Evolutionary conservation across 2,888 invertebrate genomes (phyloP), one percentile per base, ranked within the genome.

Genomic region (Leptinotarsa tumamoca): DNA sequence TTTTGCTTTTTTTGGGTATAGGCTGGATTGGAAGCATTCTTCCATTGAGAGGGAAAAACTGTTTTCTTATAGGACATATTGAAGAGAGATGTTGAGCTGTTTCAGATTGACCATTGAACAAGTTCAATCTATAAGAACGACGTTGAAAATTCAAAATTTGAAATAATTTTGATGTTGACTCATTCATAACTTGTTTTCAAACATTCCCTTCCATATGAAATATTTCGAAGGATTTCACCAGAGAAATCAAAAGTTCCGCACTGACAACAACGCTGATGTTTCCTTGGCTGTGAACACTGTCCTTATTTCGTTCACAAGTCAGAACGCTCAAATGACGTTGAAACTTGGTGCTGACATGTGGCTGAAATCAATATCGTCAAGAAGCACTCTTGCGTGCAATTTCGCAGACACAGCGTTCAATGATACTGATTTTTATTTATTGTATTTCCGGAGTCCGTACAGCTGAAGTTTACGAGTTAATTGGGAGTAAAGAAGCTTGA

Each of bases 321-420:
- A n/a, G 18, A 56, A 56, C 10, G 10, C 4, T 23, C 58, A 23
- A 58, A 23, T 58, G 14, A 58, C 18, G 58, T 58, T 58, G 23
- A 58, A 58, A 23, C 15, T 23, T 4, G 4, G 23, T 23, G 23
- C 56, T 18, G 21, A 58, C 52, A 52, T 58, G 23, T 21, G n/a
- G 7, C 58, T 58, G 23, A 21, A 58, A 58, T 58, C 58, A 58
- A 58, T 58, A 58, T 58, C 13, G n/a, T 33, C 17, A n/a, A 33
- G 58, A 52, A 52, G n/a, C 52, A 52, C 52, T 52, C 52, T 52
- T 52, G 52, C 52, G 52, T 52, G 52, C 5, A 17, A 15, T 52
- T 15, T 5, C n/a, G 52, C 52, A 52, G 52, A 17, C 52, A n/a
- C n/a, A 17, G 17, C 4, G n/a, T 52, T 21, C 18, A 56, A 56